Evolutionary conservation across 1,140 invertebrate species (phyloP).

Genomic region (Micrasema minimum): DNA sequence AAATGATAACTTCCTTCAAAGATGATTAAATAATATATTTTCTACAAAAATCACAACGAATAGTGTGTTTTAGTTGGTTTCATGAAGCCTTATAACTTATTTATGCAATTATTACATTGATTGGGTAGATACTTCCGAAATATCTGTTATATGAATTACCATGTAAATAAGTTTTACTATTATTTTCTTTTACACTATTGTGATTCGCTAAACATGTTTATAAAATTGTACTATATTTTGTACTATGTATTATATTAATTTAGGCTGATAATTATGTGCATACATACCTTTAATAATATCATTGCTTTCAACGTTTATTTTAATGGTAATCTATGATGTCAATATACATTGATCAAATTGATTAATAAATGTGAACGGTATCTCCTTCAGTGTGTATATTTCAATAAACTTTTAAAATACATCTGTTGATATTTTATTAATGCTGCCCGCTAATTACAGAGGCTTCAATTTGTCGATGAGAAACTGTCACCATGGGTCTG

Average conservation of each 20-base stretch:
- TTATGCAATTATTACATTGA: too few species aligned
- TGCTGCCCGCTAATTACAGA: neutral
- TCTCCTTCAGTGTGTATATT: slow-evolving; percentile 35
- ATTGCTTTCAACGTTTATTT: slow-evolving; percentile 16
- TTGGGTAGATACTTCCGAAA: too few species aligned
- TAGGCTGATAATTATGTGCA: slow-evolving; percentile 10
- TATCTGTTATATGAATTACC: neutral
- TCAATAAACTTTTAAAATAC: slow-evolving; percentile 35
- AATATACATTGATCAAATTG: slow-evolving; percentile 26
- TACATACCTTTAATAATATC: slow-evolving; percentile 4
- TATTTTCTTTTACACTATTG: slow-evolving; percentile 10
- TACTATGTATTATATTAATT: slow-evolving; percentile 19
- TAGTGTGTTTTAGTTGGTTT: too few species aligned
- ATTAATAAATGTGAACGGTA: slow-evolving; percentile 32
- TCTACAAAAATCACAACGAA: too few species aligned
- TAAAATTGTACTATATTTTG: slow-evolving; percentile 19
- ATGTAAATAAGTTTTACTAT: slow-evolving; percentile 1
- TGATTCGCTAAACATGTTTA: slow-evolving; percentile 6
- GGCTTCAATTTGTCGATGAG: too few species aligned
- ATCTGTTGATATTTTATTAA: neutral
- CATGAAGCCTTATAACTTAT: too few species aligned
- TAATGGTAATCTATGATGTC: slow-evolving; percentile 17
- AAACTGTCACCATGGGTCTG: too few species aligned
- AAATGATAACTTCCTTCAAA: too few species aligned
- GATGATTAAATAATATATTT: too few species aligned